phyloP scores from a whole-genome alignment of 1,140 invertebrate species.

The Drosophila tristis region DNA sequence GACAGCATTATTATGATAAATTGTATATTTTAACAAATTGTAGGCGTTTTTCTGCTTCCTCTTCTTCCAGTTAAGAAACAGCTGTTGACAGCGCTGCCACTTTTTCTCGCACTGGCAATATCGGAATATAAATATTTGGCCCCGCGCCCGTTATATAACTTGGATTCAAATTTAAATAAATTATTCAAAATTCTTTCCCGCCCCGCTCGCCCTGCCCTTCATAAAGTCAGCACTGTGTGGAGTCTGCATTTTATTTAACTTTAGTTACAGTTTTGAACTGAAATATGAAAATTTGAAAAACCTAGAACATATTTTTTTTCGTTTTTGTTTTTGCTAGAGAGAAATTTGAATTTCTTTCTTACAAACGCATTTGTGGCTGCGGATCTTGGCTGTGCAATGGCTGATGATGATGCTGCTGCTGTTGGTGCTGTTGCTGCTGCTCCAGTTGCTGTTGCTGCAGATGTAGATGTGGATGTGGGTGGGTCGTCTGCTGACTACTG shows the following conservation, averaged over 20 bases:
- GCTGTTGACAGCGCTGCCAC: conserved; percentile 49
- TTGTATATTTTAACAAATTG: conserved; percentile 66
- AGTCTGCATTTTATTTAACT: conserved; percentile 66
- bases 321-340: conserved; percentile 44
- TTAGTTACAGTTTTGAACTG: conserved; percentile 76
- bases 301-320: conserved; percentile 51
- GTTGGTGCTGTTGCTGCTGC: conserved; percentile 41
- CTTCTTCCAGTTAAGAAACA: conserved; percentile 33
- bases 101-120: conserved; percentile 13
- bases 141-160: conserved; percentile 34
- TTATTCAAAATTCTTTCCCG: no score
- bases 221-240: conserved; percentile 30
- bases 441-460: conserved; percentile 69
- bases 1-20: conserved; percentile 88
- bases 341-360: conserved; percentile 56
- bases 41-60: conserved; percentile 52
- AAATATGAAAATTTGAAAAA: conserved; percentile 55
- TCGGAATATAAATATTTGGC: conserved; percentile 26
- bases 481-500: conserved; percentile 48
- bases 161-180: conserved; percentile 23
- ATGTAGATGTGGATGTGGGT: conserved; percentile 70
- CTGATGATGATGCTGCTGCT: conserved; percentile 30
- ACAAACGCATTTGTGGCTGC: conserved; percentile 49
- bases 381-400: conserved; percentile 47
- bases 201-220: no score